These are phyloP conservation scores for Sminthurinus aureus DNA, from an alignment of 2,888 invertebrate genomes.

Conservation along the genomic window DNA sequence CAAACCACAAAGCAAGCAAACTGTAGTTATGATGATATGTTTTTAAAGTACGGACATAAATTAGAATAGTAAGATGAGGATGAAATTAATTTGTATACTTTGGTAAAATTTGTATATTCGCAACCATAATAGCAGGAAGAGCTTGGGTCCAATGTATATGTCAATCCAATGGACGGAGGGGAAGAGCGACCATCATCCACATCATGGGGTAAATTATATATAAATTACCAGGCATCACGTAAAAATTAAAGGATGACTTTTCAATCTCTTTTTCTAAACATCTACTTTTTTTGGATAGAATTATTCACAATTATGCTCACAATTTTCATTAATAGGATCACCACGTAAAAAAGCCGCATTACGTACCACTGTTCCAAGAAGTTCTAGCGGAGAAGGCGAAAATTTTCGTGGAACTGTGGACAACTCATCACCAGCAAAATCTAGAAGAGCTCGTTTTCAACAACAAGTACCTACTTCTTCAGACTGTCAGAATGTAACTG, in stretches of 20 bases:
- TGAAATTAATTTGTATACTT: not conserved
- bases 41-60: too few relatives aligned
- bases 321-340: too few relatives aligned
- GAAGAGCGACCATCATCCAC: conserved; percentile 58
- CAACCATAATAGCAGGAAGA: conserved; percentile 59
- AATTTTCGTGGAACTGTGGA: conserved; percentile 28
- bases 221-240: too few relatives aligned
- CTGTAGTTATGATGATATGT: too few relatives aligned
- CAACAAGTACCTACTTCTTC: conserved; percentile 65
- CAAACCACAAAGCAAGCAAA: too few relatives aligned
- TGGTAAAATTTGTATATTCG: not conserved
- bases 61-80: too few relatives aligned
- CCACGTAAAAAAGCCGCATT: conserved; percentile 60
- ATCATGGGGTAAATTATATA: conserved; percentile 60
- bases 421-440: conserved; percentile 47
- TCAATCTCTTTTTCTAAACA: too few relatives aligned
- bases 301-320: too few relatives aligned
- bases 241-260: too few relatives aligned
- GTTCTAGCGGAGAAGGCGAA: conserved; percentile 47
- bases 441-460: conserved; percentile 65
- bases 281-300: too few relatives aligned
- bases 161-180: conserved; percentile 77
- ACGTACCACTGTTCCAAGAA: conserved; percentile 41
- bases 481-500: conserved; percentile 33
- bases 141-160: conserved; percentile 76